phyloP scores from a whole-genome alignment of 2,113 vertebrate species.

The Cardinalis cardinalis region DNA sequence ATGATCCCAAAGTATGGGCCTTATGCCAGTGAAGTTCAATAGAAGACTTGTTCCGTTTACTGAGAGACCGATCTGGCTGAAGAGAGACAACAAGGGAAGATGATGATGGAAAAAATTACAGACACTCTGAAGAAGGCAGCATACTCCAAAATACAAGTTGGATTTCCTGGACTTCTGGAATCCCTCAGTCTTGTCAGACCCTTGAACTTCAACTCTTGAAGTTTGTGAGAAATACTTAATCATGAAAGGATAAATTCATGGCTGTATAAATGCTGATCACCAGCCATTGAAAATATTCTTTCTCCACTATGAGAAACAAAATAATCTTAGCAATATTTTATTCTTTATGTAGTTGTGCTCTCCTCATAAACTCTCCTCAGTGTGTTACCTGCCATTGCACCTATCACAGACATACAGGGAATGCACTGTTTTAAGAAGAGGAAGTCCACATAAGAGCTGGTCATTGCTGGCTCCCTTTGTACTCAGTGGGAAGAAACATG shows the following conservation, averaged over 20 bases:
- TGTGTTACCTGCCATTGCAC: not conserved
- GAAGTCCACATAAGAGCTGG: not conserved
- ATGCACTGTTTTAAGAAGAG: not conserved
- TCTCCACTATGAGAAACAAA: not conserved
- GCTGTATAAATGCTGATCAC: not conserved
- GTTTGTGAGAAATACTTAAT: not conserved
- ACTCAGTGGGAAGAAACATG: not conserved
- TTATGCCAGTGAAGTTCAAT: not conserved
- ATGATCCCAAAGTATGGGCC: not conserved
- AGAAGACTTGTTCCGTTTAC: too few species aligned
- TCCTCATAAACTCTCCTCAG: not conserved
- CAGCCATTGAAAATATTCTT: not conserved
- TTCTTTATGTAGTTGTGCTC: not conserved
- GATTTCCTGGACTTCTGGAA: not conserved
- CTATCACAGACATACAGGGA: not conserved
- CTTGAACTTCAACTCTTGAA: not conserved
- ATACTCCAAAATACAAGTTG: not conserved
- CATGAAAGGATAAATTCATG: not conserved
- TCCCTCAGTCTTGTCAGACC: not conserved
- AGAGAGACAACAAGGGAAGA: too few species aligned
- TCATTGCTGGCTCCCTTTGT: not conserved
- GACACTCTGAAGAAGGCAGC: not conserved
- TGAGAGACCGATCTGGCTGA: too few species aligned
- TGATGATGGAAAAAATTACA: too few species aligned
- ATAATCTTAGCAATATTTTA: not conserved